These are phyloP conservation scores for Erythrocercus mccallii DNA, from an alignment of 2,113 vertebrate species.

Conservation along the genomic window DNA sequence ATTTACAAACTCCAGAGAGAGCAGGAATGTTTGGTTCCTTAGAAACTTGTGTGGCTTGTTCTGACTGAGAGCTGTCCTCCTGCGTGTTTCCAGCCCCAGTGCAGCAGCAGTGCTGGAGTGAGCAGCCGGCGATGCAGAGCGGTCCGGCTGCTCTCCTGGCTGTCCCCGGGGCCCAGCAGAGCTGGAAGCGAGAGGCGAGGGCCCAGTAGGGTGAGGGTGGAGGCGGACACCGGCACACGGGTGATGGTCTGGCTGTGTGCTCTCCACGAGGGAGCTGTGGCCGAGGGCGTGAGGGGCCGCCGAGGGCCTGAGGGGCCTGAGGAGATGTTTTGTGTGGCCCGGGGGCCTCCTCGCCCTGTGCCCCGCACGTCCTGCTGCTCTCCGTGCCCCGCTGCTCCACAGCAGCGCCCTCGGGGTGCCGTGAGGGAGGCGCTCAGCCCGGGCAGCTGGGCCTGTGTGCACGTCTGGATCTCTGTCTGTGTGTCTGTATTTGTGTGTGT, in stretches of 20 bases:
- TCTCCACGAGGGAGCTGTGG: rapidly evolving
- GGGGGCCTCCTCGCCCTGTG: background rate
- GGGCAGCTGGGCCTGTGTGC: no score
- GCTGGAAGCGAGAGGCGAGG: rapidly evolving
- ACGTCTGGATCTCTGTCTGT: no score
- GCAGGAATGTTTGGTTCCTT: background rate
- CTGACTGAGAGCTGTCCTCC: no score
- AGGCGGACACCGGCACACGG: rapidly evolving
- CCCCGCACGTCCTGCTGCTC: background rate
- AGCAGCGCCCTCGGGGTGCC: background rate
- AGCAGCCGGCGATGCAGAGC: rapidly evolving
- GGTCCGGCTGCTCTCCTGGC: rapidly evolving
- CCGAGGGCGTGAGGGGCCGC: background rate
- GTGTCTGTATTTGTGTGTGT: background rate
- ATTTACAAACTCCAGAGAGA: background rate
- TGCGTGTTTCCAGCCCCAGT: background rate
- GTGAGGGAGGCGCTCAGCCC: background rate
- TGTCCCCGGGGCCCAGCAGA: no score
- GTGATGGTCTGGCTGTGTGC: rapidly evolving
- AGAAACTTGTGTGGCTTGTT: background rate
- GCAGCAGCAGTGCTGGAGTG: background rate
- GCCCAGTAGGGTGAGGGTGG: rapidly evolving
- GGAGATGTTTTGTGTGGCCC: rapidly evolving
- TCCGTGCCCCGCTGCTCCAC: rapidly evolving
- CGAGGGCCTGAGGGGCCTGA: rapidly evolving